Conservation (phyloP, 2,797 vertebrate species). For the Todus mexicanus region DNA sequence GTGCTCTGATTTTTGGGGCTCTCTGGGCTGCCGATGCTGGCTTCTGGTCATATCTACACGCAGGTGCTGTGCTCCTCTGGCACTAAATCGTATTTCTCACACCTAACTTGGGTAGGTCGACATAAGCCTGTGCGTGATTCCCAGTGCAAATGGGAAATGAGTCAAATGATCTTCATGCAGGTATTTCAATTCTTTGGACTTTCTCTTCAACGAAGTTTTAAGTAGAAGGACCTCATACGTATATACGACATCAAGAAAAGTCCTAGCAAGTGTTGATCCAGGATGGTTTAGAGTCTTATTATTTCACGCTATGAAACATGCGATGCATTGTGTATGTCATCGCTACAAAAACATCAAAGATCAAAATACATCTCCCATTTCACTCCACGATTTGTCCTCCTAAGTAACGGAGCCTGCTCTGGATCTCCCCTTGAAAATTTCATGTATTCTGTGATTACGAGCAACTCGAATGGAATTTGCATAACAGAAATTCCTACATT, state of each 20-base stretch:
- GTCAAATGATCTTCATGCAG: rapidly evolving
- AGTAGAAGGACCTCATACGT: background rate
- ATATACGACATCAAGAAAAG: background rate
- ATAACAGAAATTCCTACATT: background rate
- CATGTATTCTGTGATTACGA: background rate
- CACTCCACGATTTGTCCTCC: background rate
- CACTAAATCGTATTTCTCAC: background rate
- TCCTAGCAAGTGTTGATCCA: background rate
- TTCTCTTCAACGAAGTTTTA: background rate
- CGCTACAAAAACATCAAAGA: background rate
- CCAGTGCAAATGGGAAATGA: background rate
- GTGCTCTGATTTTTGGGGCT: background rate
- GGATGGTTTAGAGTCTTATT: background rate
- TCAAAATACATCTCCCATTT: background rate
- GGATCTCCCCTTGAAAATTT: background rate
- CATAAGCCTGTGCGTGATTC: background rate
- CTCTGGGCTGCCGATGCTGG: background rate
- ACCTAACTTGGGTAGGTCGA: background rate
- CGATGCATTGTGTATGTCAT: background rate
- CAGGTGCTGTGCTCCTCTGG: background rate
- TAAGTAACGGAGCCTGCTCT: background rate
- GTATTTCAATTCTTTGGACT: background rate
- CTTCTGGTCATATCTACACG: background rate
- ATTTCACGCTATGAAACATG: background rate
- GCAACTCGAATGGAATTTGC: background rate